Conservation (phyloP, 1,140 invertebrate genomes). For the Daktulosphaira vitifoliae region DNA sequence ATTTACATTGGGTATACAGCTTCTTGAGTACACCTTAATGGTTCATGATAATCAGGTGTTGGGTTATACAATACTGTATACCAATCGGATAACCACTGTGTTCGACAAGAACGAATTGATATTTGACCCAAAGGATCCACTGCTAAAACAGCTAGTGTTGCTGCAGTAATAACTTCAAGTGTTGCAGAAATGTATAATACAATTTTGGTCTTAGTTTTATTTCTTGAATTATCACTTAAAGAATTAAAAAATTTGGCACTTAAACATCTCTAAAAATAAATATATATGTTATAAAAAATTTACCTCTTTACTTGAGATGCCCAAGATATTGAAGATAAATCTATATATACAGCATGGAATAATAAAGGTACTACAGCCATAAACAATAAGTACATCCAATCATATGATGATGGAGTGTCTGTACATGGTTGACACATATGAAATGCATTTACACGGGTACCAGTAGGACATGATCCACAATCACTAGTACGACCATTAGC, state of each 20-base stretch:
- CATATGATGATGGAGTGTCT: conserved; percentile 71
- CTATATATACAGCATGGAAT: conserved; percentile 72
- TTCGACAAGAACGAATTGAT: conserved; percentile 15
- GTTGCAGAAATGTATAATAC: conserved; percentile 18
- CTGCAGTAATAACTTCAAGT: conserved; percentile 19
- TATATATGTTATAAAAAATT: not conserved
- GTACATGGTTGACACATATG: conserved; percentile 69
- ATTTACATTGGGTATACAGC: conserved; percentile 93
- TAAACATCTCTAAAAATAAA: not conserved
- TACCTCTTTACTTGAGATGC: conserved; percentile 6
- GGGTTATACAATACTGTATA: conserved; percentile 93
- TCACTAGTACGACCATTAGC: conserved; percentile 61
- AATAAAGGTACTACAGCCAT: conserved; percentile 78
- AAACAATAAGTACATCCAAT: conserved; percentile 89
- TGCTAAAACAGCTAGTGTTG: conserved; percentile 1
- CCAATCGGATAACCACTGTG: conserved; percentile 55
- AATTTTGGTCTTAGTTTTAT: conserved; percentile 13
- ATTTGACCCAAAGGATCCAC: conserved; percentile 27
- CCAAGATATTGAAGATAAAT: conserved; percentile 7
- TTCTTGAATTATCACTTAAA: conserved; percentile 1
- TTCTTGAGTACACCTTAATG: conserved; percentile 89
- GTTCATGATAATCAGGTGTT: conserved; percentile 77
- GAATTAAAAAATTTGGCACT: too few species aligned
- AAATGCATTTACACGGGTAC: conserved; percentile 54
- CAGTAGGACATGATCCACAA: conserved; percentile 79